A percentile compares a stretch with the other conserved stretches of the same genome.
Evolutionary conservation across 2,113 vertebrate species (phyloP).

Genomic region (Proterorhinus semilunaris): DNA sequence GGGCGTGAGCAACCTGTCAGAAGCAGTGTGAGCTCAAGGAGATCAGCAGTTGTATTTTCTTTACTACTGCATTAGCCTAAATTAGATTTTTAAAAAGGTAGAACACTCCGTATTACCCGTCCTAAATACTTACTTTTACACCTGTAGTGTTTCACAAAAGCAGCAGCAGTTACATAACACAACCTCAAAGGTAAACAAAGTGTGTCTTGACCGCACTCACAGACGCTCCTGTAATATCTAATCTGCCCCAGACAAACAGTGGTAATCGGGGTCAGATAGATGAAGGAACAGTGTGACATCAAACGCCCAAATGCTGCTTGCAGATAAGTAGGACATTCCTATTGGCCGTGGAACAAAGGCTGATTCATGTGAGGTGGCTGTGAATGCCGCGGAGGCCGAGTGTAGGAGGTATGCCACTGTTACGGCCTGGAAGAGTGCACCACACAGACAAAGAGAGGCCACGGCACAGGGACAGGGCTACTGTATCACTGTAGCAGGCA

Average conservation of each 20-base stretch:
- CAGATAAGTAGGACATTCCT: constrained; percentile 59
- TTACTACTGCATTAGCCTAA: background rate
- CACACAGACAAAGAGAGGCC: constrained; percentile 46
- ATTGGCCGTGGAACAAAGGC: constrained; percentile 57
- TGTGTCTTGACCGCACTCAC: background rate
- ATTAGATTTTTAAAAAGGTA: background rate
- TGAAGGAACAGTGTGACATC: constrained; percentile 38
- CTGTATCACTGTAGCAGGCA: constrained; percentile 11
- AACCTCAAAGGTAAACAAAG: background rate
- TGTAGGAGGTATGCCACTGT: constrained; percentile 67
- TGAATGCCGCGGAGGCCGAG: constrained; percentile 51
- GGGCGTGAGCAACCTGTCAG: no score
- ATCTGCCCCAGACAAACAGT: constrained; percentile 52
- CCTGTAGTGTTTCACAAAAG: background rate
- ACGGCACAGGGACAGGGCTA: constrained; percentile 16
- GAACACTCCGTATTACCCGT: background rate
- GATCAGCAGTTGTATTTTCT: no score
- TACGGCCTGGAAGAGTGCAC: constrained; percentile 56
- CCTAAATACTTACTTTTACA: background rate
- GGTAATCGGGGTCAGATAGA: constrained; percentile 65
- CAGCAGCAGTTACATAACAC: background rate
- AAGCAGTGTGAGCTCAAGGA: no score
- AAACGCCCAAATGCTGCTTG: constrained; percentile 39
- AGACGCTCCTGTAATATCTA: constrained; percentile 28
- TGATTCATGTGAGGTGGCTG: constrained; percentile 57